phyloP scores from a whole-genome alignment of 2,888 invertebrate species.

The Plusia festucae region DNA sequence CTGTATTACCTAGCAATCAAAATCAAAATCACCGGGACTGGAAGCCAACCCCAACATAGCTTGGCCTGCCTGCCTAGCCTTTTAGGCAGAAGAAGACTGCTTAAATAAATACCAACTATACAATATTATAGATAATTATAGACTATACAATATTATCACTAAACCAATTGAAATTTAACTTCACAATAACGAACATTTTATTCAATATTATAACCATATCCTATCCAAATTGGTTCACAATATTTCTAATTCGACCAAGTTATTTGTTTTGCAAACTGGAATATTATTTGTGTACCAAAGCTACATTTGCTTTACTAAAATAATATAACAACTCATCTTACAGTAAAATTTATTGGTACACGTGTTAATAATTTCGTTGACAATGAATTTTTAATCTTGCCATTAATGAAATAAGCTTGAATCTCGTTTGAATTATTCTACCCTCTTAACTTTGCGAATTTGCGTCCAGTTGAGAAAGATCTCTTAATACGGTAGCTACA shows the following conservation, averaged over 20 bases:
- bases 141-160: too few relatives aligned
- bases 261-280: conserved; percentile 54
- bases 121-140: too few relatives aligned
- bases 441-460: conserved; percentile 55
- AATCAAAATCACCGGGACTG: too few relatives aligned
- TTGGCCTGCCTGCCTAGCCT: too few relatives aligned
- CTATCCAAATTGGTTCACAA: conserved; percentile 12
- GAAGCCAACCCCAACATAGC: too few relatives aligned
- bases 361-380: conserved; percentile 50
- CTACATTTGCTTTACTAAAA: conserved; percentile 59
- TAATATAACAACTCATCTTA: conserved; percentile 64
- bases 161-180: too few relatives aligned
- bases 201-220: not conserved
- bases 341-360: conserved; percentile 61
- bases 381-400: conserved; percentile 34
- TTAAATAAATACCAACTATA: too few relatives aligned
- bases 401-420: conserved; percentile 29
- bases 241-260: conserved; percentile 52
- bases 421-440: conserved; percentile 24
- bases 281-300: conserved; percentile 49
- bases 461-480: conserved; percentile 47
- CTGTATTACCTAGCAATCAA: too few relatives aligned
- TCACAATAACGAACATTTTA: not conserved
- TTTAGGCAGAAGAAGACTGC: too few relatives aligned
- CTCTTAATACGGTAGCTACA: conserved; percentile 40